Percentiles rank a stretch among this genome's conserved stretches.
phyloP scores from a whole-genome alignment of 2,113 vertebrate genomes.

The Gopherus evgoodei region DNA sequence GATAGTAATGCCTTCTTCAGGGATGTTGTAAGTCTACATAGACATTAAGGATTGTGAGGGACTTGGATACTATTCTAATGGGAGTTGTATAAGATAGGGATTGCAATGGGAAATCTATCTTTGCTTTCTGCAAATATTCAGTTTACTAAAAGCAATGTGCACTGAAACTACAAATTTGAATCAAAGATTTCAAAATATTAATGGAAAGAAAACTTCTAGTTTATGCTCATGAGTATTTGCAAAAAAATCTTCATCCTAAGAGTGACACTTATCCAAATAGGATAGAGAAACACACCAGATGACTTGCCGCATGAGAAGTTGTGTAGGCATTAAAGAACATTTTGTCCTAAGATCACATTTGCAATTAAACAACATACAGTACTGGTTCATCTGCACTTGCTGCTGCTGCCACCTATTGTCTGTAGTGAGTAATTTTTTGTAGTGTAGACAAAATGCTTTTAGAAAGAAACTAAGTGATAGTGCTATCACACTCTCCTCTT shows the following conservation, averaged over 20 bases:
- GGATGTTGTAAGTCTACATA: not conserved
- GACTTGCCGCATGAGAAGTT: not conserved
- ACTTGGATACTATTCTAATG: not conserved
- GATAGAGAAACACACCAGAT: fast-evolving
- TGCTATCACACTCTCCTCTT: not conserved
- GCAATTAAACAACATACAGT: not conserved
- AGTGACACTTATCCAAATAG: not conserved
- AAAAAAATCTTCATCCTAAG: not conserved
- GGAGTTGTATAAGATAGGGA: not conserved
- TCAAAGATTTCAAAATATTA: not conserved
- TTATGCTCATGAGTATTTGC: not conserved
- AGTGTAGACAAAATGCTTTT: not conserved
- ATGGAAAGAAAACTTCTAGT: not conserved
- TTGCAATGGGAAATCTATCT: not conserved
- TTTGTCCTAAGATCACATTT: not conserved
- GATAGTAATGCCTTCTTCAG: not conserved
- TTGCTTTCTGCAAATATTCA: not conserved
- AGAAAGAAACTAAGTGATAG: not conserved
- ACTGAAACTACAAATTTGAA: not conserved
- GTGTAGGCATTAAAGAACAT: not conserved
- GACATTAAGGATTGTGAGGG: not conserved
- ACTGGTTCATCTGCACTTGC: not conserved
- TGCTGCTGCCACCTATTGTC: not conserved
- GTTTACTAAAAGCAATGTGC: not conserved
- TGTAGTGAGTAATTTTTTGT: not conserved